These are phyloP conservation scores for Orestias chungarensis DNA, from an alignment of 2,797 vertebrate genomes.

Conservation along the genomic window DNA sequence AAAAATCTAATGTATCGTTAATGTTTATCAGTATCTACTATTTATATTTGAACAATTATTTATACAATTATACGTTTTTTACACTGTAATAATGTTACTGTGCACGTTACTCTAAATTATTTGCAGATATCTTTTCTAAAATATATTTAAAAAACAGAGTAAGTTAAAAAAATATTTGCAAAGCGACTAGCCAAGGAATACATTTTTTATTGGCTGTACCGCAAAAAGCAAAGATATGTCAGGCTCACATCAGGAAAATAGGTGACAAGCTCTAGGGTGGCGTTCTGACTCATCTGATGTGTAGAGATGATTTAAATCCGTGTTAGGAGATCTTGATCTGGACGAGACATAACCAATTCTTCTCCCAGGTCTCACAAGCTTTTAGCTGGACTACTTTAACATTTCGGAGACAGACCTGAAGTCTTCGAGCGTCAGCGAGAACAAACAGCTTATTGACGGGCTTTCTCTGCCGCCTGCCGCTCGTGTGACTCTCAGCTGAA, in stretches of 20 bases:
- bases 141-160: no score
- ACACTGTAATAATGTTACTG: not conserved
- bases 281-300: not conserved
- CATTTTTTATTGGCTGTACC: not conserved
- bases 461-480: slow-evolving; percentile 11
- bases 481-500: slow-evolving; percentile 9
- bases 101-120: not conserved
- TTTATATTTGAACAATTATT: not conserved
- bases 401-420: not conserved
- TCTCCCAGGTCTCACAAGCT: not conserved
- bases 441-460: slow-evolving; percentile 20
- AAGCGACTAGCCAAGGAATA: not conserved
- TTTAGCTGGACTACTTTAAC: not conserved
- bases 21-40: not conserved
- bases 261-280: not conserved
- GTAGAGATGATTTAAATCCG: not conserved
- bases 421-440: not conserved
- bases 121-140: no score
- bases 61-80: not conserved
- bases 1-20: not conserved
- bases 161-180: no score
- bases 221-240: not conserved
- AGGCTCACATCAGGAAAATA: not conserved
- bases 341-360: not conserved
- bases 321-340: not conserved